Base-by-base conservation (phyloP, 2,888 invertebrate species). In the Isotomurus palustris region DNA sequence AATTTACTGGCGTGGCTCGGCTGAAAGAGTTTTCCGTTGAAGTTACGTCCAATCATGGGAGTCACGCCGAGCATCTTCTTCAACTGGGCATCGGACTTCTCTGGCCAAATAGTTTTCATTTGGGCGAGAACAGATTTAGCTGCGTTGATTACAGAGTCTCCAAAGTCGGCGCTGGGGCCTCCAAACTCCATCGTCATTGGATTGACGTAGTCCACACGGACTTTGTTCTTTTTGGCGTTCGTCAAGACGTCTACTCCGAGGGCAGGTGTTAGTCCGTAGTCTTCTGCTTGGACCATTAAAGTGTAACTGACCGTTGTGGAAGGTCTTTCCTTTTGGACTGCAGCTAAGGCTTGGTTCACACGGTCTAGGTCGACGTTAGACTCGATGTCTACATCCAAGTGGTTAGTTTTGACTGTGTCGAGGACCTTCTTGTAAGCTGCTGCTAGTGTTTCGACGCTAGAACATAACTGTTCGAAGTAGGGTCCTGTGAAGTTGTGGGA, bases 341-440 rank as follows among this genome's bases (percentile, higher is more conserved):
- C 52, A 2, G 64, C 64, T 21, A 70, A 40, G 12, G 70, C 70
- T 32, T 56, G 47, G 32, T 68, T 70, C 35, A 70, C 53, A 2
- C 53, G 8, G 22, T 66, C 66, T 1, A 53, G 40, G 36, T 68
- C 56, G n/a, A 70, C 58, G 0, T 68, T 59, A 5, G 68, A 60
- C 41, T 70, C 70, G 17, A 70, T 56, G 48, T 70, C 70, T 38
- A 70, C 50, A 40, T 70, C 70, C 25, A 70, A 52, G 41, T 70
- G 68, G 40, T 53, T 66, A 3, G 68, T 68, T 19, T 58, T 53
- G 8, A 70, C 70, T 0, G 56, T 58, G 38, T 70, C 70, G 50
- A 70, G 32, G 3, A 67, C 63, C 6, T 35, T 55, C 40, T 62
- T 66, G 58, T 70, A 70, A 6, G 67, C 67, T 8, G 28, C 41